Evolutionary conservation across 2,113 vertebrate species (phyloP).

Genomic region (Emydura subglobosa): DNA sequence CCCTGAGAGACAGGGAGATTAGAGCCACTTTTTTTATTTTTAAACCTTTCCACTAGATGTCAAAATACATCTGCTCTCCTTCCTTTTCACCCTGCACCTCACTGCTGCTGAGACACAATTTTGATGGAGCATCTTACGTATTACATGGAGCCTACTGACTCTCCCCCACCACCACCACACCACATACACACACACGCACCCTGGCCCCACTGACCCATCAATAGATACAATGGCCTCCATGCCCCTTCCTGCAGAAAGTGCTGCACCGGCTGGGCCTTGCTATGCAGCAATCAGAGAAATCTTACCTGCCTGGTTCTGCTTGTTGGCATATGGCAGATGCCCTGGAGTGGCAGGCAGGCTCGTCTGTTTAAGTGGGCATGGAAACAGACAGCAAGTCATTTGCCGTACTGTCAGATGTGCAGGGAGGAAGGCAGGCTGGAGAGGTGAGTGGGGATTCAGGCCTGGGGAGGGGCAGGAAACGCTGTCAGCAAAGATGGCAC

Average conservation of each 20-base stretch:
- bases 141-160: conserved; percentile 33
- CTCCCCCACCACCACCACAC: background rate
- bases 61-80: background rate
- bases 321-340: background rate
- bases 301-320: background rate
- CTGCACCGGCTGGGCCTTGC: background rate
- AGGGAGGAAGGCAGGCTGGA: background rate
- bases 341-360: background rate
- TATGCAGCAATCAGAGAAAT: background rate
- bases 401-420: background rate
- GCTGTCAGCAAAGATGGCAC: background rate
- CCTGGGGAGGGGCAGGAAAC: background rate
- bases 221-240: background rate
- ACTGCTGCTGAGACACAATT: background rate
- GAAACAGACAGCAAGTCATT: background rate
- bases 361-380: background rate
- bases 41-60: background rate
- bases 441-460: background rate
- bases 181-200: conserved; percentile 4
- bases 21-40: background rate
- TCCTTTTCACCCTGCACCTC: background rate
- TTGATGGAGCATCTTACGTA: conserved; percentile 40
- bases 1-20: background rate
- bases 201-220: background rate
- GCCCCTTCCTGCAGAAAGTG: background rate